phyloP scores from a whole-genome alignment of 2,113 vertebrate species.

The Scopus umbretta region DNA sequence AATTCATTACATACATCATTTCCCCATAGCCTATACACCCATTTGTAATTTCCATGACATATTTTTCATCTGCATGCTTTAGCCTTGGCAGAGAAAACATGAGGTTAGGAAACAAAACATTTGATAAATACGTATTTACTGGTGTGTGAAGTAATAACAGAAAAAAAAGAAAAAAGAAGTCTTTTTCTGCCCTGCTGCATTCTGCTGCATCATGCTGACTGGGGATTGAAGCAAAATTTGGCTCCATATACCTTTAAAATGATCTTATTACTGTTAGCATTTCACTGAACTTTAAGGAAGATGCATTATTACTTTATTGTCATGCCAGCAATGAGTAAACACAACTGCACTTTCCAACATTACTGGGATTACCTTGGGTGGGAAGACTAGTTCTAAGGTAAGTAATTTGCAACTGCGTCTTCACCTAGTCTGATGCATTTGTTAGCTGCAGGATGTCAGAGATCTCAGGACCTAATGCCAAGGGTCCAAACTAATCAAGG shows the following conservation, averaged over 20 bases:
- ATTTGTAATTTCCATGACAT: slow-evolving; percentile 63
- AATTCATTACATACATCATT: slow-evolving; percentile 78
- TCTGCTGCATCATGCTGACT: not conserved
- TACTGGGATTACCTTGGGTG: not conserved
- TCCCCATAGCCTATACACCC: slow-evolving; percentile 57
- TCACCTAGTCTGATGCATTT: not conserved
- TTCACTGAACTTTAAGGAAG: not conserved
- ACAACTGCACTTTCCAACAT: not conserved
- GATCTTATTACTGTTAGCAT: not conserved
- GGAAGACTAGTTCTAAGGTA: not conserved
- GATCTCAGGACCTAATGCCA: not conserved
- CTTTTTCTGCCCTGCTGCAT: not conserved
- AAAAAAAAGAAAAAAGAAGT: not conserved
- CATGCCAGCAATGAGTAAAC: not conserved
- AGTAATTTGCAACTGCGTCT: not conserved
- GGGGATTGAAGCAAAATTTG: not conserved
- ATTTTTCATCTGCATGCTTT: slow-evolving; percentile 46
- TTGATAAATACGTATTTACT: slow-evolving; percentile 23
- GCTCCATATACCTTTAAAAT: not conserved
- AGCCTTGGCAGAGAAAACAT: slow-evolving; percentile 18
- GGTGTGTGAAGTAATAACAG: not conserved
- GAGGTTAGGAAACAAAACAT: slow-evolving; percentile 27
- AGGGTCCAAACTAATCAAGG: not conserved
- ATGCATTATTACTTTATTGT: not conserved
- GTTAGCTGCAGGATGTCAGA: not conserved